Base-by-base conservation (phyloP, 2,113 vertebrate genomes). In the Zapornia atra region DNA sequence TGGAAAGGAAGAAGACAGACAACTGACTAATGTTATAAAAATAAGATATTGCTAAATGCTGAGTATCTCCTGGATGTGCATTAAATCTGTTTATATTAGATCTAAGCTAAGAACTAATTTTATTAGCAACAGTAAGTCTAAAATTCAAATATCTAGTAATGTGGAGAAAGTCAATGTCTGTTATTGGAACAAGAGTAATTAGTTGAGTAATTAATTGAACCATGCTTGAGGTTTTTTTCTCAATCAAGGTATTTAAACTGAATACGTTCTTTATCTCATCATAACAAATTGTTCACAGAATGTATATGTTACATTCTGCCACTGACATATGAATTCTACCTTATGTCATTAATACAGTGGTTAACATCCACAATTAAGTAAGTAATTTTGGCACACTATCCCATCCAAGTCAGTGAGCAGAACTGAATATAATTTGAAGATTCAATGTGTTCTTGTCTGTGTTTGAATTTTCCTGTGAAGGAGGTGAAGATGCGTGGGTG, bases 141-240 rank as follows among this genome's bases (percentile, higher is more conserved):
- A 92, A 93, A 70, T 86, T 88, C 53, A 88, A 92, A 81, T 60
- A 46, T n/a, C 65, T 28, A 50, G 29, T 53, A 68, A 64, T 7
- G 31, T 83, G 33, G 28, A 59, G 6, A 8, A 90, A 88, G 36
- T 78, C 44, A 56, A 51, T 77, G 29, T 68, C 61, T 92, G 33
- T 53, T 94, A 90, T 64, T 14, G 11, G 48, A 90, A 89, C 8
- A 83, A 33, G 13, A 83, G 21, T 83, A 90, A 89, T 96, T 92
- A 85, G 46, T 5, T 63, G 64, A 94, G 72, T 66, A 95, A 92
- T 92, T 85, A 94, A 85, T 26, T 57, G 85, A 91, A 90, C 20
- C 0, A 2, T 5, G 19, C 6, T 38, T 72, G 11, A 82, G 51
- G 25, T 31, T 24, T 59, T 59, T 65, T 87, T 92, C 82, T 56